Percentiles rank a stretch among this genome's conserved stretches.
Conservation (phyloP, 2,113 vertebrate genomes). For the Aphelocoma coerulescens region DNA sequence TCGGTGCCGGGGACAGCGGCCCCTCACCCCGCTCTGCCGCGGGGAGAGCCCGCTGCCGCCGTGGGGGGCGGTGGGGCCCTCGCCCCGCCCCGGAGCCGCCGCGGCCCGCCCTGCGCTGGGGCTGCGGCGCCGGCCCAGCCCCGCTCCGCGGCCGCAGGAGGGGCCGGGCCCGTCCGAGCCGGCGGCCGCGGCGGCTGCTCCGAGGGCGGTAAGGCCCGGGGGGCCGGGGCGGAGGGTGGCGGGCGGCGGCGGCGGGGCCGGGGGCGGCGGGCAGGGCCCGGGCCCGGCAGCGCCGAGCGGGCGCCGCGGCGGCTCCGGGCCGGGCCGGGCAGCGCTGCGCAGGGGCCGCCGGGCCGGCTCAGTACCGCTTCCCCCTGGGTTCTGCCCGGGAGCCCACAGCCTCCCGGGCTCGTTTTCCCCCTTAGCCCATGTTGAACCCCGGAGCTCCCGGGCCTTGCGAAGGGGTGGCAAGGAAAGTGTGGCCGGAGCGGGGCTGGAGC, state of each 20-base stretch:
- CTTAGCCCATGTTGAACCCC: accelerated
- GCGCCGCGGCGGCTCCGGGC: neutral
- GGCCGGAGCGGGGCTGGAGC: neutral
- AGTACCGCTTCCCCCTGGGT: neutral
- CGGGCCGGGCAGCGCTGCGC: neutral
- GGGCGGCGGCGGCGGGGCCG: no score
- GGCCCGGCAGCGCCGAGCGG: no score
- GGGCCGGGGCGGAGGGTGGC: no score
- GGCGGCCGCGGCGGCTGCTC: no score
- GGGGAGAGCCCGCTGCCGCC: neutral
- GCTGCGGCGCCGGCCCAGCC: no score
- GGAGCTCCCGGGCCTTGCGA: neutral
- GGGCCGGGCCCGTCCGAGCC: no score
- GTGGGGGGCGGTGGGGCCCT: neutral
- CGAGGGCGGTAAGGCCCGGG: no score
- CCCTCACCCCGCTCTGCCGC: neutral
- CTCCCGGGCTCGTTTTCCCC: neutral
- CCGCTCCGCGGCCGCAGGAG: no score
- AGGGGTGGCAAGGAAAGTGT: neutral
- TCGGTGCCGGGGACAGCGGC: neutral
- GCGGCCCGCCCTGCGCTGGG: no score
- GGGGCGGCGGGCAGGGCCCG: no score
- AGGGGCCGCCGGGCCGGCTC: neutral
- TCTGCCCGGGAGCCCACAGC: neutral
- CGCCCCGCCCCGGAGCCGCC: neutral